phyloP scores from a whole-genome alignment of 2,113 vertebrate species.

The Aldabrachelys gigantea region DNA sequence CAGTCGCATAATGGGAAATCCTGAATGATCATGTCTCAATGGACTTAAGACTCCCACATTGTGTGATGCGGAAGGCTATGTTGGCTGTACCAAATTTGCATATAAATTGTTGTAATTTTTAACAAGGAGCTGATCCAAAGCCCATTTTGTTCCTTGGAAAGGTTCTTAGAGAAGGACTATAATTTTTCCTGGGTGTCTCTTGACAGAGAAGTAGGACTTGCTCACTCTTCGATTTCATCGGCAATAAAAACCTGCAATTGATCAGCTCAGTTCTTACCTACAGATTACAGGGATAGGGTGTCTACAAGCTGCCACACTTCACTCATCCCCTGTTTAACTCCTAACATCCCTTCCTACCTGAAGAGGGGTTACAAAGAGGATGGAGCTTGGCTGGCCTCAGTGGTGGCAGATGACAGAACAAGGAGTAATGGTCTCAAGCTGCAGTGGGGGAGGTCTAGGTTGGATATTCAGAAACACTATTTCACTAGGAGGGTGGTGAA shows the following conservation, averaged over 20 bases:
- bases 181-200: neutral
- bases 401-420: no score
- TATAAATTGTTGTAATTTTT: neutral
- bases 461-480: no score
- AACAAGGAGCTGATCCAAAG: no score
- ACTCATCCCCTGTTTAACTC: fast-evolving
- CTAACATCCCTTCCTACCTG: no score
- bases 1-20: neutral
- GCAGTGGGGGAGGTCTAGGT: no score
- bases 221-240: fast-evolving
- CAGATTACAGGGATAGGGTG: fast-evolving
- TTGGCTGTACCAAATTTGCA: neutral
- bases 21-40: neutral
- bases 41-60: fast-evolving
- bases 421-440: no score
- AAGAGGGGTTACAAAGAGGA: no score
- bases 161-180: neutral
- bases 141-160: neutral
- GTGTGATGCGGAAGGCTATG: neutral
- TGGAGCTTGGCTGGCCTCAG: no score
- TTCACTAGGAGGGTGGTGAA: no score
- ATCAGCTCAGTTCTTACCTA: fast-evolving
- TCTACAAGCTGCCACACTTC: fast-evolving
- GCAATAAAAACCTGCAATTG: fast-evolving
- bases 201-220: neutral